A percentile compares a stretch with the other conserved stretches of the same genome.
phyloP scores from a whole-genome alignment of 2,113 vertebrate species.

The Percopsis transmontana region DNA sequence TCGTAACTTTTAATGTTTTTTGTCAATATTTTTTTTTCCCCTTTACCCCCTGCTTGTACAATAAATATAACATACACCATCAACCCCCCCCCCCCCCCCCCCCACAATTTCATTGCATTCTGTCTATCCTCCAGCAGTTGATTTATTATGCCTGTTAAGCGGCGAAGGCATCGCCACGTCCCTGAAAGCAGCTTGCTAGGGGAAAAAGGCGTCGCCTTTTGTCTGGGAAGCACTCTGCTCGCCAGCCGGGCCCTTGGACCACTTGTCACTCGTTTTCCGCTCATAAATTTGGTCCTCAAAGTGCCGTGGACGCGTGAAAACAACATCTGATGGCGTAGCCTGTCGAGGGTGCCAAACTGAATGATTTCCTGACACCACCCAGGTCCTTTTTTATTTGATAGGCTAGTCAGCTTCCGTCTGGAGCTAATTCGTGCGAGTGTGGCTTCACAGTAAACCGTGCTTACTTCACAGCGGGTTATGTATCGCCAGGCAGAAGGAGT shows the following conservation, averaged over 20 bases:
- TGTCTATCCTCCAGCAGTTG: conserved; percentile 36
- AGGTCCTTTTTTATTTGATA: conserved; percentile 27
- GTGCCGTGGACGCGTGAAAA: conserved; percentile 59
- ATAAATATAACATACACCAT: too few species aligned
- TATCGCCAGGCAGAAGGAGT: conserved; percentile 12
- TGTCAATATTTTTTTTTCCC: too few species aligned
- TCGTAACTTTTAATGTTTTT: too few species aligned
- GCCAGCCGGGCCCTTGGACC: conserved; percentile 68
- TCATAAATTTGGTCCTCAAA: conserved; percentile 69
- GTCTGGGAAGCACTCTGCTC: conserved; percentile 54
- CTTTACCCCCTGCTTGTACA: too few species aligned
- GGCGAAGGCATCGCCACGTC: conserved; percentile 39
- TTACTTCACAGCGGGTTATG: conserved; percentile 38
- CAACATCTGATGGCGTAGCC: conserved; percentile 50
- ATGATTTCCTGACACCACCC: conserved; percentile 24
- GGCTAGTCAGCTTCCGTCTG: conserved; percentile 16
- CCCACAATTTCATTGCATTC: neutral
- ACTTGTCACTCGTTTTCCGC: conserved; percentile 45
- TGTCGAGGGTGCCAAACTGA: conserved; percentile 28
- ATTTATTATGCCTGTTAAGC: conserved; percentile 64
- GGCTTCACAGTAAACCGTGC: conserved; percentile 24
- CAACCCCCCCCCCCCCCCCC: neutral
- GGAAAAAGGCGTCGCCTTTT: conserved; percentile 44
- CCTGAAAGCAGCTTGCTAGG: conserved; percentile 57
- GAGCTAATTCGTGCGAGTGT: conserved; percentile 34